A percentile compares a stretch with the other conserved stretches of the same genome.
These are phyloP conservation scores for Spinus olivaceus DNA, from an alignment of 2,797 vertebrate species.

Conservation along the genomic window DNA sequence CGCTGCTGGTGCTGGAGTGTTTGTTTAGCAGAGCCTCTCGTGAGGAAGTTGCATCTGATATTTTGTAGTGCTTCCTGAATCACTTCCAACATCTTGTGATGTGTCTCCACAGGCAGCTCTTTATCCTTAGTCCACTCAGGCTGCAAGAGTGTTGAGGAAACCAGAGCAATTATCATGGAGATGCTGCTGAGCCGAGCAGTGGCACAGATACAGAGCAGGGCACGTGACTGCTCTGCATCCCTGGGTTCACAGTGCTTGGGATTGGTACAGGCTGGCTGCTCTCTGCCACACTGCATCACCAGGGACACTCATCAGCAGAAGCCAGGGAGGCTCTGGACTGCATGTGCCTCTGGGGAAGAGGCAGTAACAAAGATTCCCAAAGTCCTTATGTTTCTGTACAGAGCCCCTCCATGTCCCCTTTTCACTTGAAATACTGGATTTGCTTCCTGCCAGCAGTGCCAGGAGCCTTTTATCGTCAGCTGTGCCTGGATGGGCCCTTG, in stretches of 20 bases:
- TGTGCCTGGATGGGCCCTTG: background rate
- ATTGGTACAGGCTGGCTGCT: background rate
- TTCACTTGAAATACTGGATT: background rate
- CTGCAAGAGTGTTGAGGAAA: background rate
- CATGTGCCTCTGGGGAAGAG: background rate
- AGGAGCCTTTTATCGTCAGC: background rate
- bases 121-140: background rate
- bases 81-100: background rate
- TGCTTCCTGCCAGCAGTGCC: background rate
- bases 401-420: background rate
- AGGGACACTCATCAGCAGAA: fast-evolving
- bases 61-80: conserved; percentile 35
- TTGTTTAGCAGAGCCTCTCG: background rate
- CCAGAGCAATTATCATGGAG: background rate
- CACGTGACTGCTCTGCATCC: background rate
- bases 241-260: background rate
- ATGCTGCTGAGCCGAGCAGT: background rate
- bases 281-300: fast-evolving
- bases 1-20: background rate
- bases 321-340: background rate
- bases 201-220: background rate
- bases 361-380: background rate
- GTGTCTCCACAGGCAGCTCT: conserved; percentile 4
- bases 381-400: background rate
- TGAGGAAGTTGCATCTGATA: background rate